Evolutionary conservation across 1,140 invertebrate species (phyloP), one percentile per base, ranked within the genome.

Genomic region (Vanessa atalanta): DNA sequence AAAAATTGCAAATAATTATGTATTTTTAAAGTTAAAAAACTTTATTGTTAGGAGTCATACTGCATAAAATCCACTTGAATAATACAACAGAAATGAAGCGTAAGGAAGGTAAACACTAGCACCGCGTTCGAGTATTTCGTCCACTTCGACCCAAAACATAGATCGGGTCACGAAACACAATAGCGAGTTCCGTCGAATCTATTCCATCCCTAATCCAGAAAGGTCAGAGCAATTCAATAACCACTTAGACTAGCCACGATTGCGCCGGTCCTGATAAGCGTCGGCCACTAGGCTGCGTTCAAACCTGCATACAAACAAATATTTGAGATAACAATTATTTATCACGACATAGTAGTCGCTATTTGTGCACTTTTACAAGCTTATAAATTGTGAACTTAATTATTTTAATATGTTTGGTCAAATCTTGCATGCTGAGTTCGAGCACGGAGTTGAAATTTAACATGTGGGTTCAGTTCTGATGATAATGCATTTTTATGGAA

Each of bases 171-270:
- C 78, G 79, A 81, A 81, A 85, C 79, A 83, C 79, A 86, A 86
- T 80, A 78, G 79, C 69, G n/a, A n/a, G 51, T 53, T 53, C 67
- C 57, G 79, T 16, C 15, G 51, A 79, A 79, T 53, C 75, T 79
- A 76, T 84, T 78, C 79, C 72, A 73, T 76, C 78, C 79, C 75
- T 85, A 84, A 83, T 87, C 82, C 82, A 81, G 82, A 85, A 87
- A 87, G 85, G 85, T 85, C 82, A 77, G 77, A 78, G 76, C 51
- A n/a, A 82, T 87, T 85, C 85, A 83, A 85, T 87, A 85, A 81
- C 85, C 83, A 83, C 83, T 85, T 85, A 84, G 82, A 79, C 48
- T 66, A 81, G 80, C 72, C 82, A 78, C 79, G 83, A 84, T 86
- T 85, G 85, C 82, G 72, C 79, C 74, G 67, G 53, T 48, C 65